Evolutionary conservation across 2,888 invertebrate species (phyloP).

Genomic region (Lamellibrachia satsuma): DNA sequence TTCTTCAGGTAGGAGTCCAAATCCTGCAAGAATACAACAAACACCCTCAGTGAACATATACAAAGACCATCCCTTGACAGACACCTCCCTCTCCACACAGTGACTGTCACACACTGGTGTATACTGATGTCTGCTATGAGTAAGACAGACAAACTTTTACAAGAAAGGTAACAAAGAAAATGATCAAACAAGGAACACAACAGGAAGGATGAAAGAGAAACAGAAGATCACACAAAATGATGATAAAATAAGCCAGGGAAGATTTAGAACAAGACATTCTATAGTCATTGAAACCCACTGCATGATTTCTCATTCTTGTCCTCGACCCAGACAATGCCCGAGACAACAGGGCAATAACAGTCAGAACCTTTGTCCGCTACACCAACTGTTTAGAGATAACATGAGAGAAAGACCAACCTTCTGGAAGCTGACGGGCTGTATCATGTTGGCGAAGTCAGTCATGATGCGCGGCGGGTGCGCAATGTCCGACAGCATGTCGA

Average conservation of each 20-base stretch:
- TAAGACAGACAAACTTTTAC: not conserved
- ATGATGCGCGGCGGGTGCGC: constrained; percentile 87
- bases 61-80: not conserved
- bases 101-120: too few relatives aligned
- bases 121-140: too few relatives aligned
- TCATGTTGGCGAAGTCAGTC: constrained; percentile 85
- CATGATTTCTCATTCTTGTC: not conserved
- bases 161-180: not conserved
- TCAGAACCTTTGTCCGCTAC: not conserved
- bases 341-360: not conserved
- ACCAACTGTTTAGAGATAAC: not conserved
- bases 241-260: not conserved
- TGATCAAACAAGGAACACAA: not conserved
- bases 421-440: constrained; percentile 88
- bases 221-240: constrained; percentile 22
- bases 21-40: constrained; percentile 69
- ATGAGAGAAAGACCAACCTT: constrained; percentile 68
- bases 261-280: not conserved
- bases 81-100: not conserved
- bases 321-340: not conserved
- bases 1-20: constrained; percentile 95
- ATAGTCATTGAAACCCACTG: not conserved
- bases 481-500: constrained; percentile 87
- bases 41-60: not conserved
- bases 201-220: not conserved